phyloP scores from a whole-genome alignment of 2,888 invertebrate genomes.

The Gari tellinella region DNA sequence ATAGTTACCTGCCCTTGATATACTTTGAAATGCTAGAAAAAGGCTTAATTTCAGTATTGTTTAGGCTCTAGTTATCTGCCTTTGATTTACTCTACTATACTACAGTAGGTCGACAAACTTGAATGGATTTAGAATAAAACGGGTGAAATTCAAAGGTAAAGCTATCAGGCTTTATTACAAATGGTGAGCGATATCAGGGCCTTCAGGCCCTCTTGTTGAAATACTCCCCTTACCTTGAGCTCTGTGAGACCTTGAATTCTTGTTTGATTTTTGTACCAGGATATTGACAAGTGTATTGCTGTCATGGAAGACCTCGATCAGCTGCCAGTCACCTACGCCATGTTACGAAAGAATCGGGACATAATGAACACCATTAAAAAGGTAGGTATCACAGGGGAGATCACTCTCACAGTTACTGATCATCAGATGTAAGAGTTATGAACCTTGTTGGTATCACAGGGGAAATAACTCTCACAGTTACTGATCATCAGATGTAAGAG shows the following conservation, averaged over 20 bases:
- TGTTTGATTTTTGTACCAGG: constrained; percentile 64
- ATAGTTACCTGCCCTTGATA: no score
- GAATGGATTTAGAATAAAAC: no score
- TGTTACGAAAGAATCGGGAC: constrained; percentile 83
- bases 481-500: background rate
- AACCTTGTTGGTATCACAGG: background rate
- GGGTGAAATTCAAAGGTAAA: no score
- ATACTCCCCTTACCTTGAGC: no score
- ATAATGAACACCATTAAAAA: constrained; percentile 84
- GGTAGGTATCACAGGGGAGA: constrained; percentile 62
- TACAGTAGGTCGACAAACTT: no score
- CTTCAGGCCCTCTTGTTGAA: no score
- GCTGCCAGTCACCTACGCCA: constrained; percentile 78
- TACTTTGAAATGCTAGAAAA: no score
- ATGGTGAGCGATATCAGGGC: no score
- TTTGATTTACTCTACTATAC: no score
- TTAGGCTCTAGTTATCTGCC: no score
- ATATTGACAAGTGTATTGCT: constrained; percentile 83
- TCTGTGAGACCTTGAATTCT: background rate
- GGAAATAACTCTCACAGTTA: background rate
- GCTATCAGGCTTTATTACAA: no score
- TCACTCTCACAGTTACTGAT: background rate
- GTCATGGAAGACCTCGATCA: constrained; percentile 82
- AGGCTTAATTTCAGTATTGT: no score
- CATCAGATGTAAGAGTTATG: background rate